A percentile compares a stretch with the other conserved stretches of the same genome.
Evolutionary conservation across 2,888 invertebrate genomes (phyloP).

Genomic region (Aproaerema taeniolella): DNA sequence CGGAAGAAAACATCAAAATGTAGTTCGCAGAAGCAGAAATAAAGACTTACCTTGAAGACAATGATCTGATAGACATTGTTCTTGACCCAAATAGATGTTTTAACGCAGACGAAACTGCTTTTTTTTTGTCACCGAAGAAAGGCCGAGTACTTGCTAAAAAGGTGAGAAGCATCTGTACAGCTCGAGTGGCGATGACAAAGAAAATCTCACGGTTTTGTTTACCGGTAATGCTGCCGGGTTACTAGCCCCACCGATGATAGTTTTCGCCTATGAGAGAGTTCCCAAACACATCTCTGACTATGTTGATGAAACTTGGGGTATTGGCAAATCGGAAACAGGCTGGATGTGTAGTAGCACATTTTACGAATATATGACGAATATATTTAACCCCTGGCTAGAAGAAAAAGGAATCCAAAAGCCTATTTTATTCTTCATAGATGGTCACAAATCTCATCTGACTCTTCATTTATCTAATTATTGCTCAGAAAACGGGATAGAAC

Average conservation of each 20-base stretch:
- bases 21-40: background rate
- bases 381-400: conserved; percentile 7
- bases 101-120: background rate
- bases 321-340: conserved; percentile 7
- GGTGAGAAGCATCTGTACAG: too few relatives aligned
- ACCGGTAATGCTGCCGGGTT: too few relatives aligned
- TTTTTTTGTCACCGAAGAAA: background rate
- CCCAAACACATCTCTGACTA: conserved; percentile 19
- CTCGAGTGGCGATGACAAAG: too few relatives aligned
- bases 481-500: too few relatives aligned
- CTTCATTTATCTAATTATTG: too few relatives aligned
- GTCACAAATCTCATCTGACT: too few relatives aligned
- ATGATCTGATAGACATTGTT: background rate
- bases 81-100: background rate
- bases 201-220: conserved; percentile 23
- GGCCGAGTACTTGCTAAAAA: background rate
- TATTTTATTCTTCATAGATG: too few relatives aligned
- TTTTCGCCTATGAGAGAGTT: conserved; percentile 19
- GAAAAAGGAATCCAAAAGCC: too few relatives aligned
- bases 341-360: conserved; percentile 11
- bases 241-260: conserved; percentile 22
- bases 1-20: background rate
- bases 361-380: conserved; percentile 15
- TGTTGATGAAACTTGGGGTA: conserved; percentile 16
- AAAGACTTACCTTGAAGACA: background rate